Conservation (phyloP, 2,888 invertebrate species). For the Apeira syringaria region DNA sequence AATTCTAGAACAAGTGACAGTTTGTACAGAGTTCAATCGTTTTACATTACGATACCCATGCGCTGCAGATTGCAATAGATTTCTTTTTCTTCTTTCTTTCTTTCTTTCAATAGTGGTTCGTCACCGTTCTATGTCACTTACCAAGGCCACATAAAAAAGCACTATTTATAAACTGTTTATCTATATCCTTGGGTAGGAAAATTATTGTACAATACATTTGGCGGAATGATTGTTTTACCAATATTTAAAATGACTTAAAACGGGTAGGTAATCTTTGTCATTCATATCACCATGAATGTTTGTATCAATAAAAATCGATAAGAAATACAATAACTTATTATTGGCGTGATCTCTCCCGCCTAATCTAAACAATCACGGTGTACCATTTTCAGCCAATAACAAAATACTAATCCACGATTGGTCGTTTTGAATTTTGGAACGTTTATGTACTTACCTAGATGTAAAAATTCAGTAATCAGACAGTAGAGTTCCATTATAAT, state of each 20-base stretch:
- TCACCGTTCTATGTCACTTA: too few species aligned
- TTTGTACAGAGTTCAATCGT: too few species aligned
- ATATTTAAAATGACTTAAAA: conserved; percentile 2
- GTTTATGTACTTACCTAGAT: conserved; percentile 3
- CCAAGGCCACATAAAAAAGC: too few species aligned
- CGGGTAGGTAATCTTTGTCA: too few species aligned
- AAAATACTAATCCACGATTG: conserved; percentile 5
- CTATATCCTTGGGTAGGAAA: too few species aligned
- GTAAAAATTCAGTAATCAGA: conserved; percentile 24
- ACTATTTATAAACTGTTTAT: too few species aligned
- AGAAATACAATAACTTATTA: conserved; percentile 4
- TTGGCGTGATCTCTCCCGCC: conserved; percentile 20
- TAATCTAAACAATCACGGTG: conserved; percentile 12
- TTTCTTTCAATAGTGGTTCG: too few species aligned
- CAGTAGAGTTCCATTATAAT: conserved; percentile 37
- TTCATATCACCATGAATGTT: conserved; percentile 12
- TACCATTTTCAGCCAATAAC: neutral
- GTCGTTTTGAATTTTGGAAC: neutral
- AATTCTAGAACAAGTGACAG: too few species aligned
- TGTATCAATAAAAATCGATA: conserved; percentile 3
- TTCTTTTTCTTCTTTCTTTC: too few species aligned
- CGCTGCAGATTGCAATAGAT: too few species aligned
- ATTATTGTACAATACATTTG: too few species aligned
- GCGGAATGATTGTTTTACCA: conserved; percentile 8
- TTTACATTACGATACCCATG: too few species aligned